These are phyloP conservation scores for Rhinogobius similis DNA, from an alignment of 2,113 vertebrate genomes.

Conservation along the genomic window DNA sequence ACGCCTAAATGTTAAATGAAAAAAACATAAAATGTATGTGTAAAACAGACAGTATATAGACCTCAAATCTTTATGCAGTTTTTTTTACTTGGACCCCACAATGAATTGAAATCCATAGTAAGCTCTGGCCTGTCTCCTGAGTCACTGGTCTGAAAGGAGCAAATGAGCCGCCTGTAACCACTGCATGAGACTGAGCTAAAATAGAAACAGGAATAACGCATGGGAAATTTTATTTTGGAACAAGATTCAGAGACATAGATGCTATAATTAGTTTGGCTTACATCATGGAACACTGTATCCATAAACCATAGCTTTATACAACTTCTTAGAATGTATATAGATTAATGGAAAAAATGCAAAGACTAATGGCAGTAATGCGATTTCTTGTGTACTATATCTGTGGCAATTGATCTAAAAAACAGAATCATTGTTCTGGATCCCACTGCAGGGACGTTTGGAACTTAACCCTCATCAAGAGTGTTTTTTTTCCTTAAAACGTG, in stretches of 20 bases:
- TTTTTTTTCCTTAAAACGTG: too few species aligned
- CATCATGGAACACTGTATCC: neutral
- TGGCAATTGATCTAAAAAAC: too few species aligned
- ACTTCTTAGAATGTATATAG: neutral
- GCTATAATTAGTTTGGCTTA: conserved; percentile 3
- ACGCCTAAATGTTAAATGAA: too few species aligned
- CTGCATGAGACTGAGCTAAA: neutral
- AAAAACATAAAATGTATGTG: neutral
- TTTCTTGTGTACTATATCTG: too few species aligned
- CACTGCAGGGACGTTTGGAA: too few species aligned
- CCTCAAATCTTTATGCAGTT: neutral
- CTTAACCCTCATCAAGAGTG: too few species aligned
- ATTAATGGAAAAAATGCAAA: neutral
- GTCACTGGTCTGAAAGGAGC: conserved; percentile 2
- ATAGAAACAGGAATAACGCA: conserved; percentile 15
- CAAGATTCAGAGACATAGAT: neutral
- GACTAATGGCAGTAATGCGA: neutral
- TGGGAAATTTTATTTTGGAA: neutral
- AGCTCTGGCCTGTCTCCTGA: neutral
- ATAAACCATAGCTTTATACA: neutral
- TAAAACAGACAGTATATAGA: neutral
- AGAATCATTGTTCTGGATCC: too few species aligned
- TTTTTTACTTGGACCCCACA: neutral
- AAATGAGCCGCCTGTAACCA: conserved; percentile 1
- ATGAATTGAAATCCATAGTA: neutral